Evolutionary conservation across 2,888 invertebrate genomes (phyloP).

Genomic region (Philereme vetulata): DNA sequence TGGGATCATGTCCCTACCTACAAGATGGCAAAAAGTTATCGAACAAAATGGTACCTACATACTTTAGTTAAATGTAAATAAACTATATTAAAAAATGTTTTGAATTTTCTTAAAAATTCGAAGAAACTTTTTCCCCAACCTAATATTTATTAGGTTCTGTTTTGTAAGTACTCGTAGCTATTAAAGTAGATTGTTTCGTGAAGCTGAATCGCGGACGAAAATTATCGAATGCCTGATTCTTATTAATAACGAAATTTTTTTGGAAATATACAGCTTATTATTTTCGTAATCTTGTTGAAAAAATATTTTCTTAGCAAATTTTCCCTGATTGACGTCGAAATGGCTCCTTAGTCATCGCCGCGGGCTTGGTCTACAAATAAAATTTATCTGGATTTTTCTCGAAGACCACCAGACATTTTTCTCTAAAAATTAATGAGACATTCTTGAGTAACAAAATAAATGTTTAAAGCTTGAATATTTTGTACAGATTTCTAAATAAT

Average conservation of each 20-base stretch:
- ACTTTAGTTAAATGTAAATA: no score
- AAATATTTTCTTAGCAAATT: slow-evolving; percentile 37
- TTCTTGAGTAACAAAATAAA: slow-evolving; percentile 48
- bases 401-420: slow-evolving; percentile 47
- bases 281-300: slow-evolving; percentile 28
- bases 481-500: slow-evolving; percentile 35
- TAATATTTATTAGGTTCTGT: no score
- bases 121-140: no score
- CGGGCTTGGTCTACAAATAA: slow-evolving; percentile 44
- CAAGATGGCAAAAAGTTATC: no score
- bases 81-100: no score
- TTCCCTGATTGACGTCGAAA: slow-evolving; percentile 52
- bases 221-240: no score
- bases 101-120: no score
- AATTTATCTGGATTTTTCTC: slow-evolving; percentile 48
- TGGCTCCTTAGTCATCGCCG: slow-evolving; percentile 46
- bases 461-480: slow-evolving; percentile 41
- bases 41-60: no score
- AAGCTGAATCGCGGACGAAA: no score
- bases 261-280: slow-evolving; percentile 28
- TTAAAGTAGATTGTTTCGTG: no score
- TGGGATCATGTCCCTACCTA: no score
- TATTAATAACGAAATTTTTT: not conserved
- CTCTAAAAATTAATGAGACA: slow-evolving; percentile 53
- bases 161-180: no score